Base-by-base conservation (phyloP, 1,140 invertebrate species). In the Ostrea denselamellosa region DNA sequence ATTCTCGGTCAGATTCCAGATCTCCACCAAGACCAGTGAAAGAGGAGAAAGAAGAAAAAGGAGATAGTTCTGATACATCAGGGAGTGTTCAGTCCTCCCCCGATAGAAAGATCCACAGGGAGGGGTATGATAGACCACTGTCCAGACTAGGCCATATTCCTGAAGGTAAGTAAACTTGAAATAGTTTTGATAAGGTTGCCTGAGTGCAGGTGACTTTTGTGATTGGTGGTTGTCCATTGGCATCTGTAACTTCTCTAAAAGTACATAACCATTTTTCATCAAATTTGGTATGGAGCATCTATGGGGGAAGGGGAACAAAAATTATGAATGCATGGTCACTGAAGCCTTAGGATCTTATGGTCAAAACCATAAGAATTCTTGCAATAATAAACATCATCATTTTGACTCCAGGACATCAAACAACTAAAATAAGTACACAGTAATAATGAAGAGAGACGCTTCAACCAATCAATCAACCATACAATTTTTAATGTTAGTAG, bases 81-180 rank as follows among this genome's bases (percentile, higher is more conserved):
- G 71, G 53, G 25, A 86, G 68, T 81, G 56, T 34, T 17, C 25
- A 34, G 17, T 58, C n/a, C 14, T 52, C n/a, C 8, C 22, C 83
- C 8, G 56, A n/a, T 25, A 54, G 68, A 68, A 86, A 86, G 8
- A 81, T 53, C 12, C 85, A 83, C 53, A 68, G 83, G 81, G 88
- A 89, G 58, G 88, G 88, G 28, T 52, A 52, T 17, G 85, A 84
- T 54, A 86, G 88, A 22, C 88, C 88, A 58, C 83, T 83, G 12
- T 86, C 88, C 22, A 77, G 88, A 44, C 54, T 89, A 19, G 88
- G 88, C 51, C 85, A 86, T 8, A 83, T 65, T 34, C 44, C 87
- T 51, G 62, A 81, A 81, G 85, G 65, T 86, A 86, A 28, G 4
- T 17, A 28, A 56, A 68, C 51, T 83, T 77, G 14, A 1, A 65